phyloP scores from a whole-genome alignment of 2,113 vertebrate genomes.

The Gymnogyps californianus region DNA sequence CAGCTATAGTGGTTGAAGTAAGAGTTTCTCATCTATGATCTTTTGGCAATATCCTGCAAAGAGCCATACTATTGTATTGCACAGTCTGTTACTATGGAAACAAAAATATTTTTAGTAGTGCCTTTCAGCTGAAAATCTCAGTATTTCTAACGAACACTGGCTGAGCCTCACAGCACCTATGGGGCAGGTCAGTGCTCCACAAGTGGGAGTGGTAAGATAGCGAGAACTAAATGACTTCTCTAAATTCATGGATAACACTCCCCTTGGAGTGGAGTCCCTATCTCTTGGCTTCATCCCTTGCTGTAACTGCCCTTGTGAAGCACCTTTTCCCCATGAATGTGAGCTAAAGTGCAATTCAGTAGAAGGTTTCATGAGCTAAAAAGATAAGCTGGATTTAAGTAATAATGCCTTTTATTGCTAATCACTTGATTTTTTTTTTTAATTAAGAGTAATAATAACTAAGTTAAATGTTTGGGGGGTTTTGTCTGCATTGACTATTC shows the following conservation, averaged over 20 bases:
- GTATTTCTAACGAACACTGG: not conserved
- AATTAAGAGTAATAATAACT: not conserved
- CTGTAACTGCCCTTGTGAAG: not conserved
- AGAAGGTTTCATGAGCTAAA: not conserved
- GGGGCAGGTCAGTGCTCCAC: not conserved
- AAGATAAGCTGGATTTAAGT: not conserved
- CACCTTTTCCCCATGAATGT: not conserved
- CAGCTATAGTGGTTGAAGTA: not conserved
- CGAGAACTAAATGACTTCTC: not conserved
- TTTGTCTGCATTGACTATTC: not conserved
- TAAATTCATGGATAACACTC: not conserved
- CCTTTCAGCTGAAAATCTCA: conserved; percentile 19
- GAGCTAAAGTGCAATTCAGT: not conserved
- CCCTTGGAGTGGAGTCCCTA: accelerated
- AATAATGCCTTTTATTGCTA: not conserved
- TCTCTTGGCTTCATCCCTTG: not conserved
- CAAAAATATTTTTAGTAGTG: conserved; percentile 48
- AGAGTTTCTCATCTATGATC: not conserved
- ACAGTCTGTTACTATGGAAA: conserved; percentile 24
- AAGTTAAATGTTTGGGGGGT: not conserved
- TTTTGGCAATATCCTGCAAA: conserved; percentile 3
- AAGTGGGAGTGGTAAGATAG: not conserved
- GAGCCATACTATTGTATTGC: conserved; percentile 10
- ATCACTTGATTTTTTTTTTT: not conserved
- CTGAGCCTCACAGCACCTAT: not conserved